Evolutionary conservation across 2,113 vertebrate genomes (phyloP).

Genomic region (Mohoua ochrocephala): DNA sequence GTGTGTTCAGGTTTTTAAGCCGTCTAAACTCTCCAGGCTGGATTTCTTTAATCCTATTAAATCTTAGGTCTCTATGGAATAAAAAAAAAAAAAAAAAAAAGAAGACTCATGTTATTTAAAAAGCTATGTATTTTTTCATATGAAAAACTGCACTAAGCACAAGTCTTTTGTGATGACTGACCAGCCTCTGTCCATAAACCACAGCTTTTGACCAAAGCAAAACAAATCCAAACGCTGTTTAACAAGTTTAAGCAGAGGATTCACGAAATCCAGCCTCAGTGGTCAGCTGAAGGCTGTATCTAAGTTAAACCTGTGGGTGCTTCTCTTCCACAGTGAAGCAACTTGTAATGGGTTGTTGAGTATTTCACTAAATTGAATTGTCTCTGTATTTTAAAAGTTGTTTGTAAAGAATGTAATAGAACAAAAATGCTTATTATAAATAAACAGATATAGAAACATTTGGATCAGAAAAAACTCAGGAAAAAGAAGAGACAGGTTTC

Average conservation of each 20-base stretch:
- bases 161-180: neutral
- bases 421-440: neutral
- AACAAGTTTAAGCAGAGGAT: neutral
- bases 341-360: neutral
- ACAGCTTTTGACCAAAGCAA: neutral
- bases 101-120: neutral
- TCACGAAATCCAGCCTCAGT: neutral
- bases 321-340: neutral
- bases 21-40: constrained; percentile 86
- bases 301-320: neutral
- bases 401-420: neutral
- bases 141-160: neutral
- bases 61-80: constrained; percentile 88
- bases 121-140: neutral
- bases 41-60: constrained; percentile 97
- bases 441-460: neutral
- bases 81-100: neutral
- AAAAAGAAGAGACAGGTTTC: neutral
- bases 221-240: neutral
- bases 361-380: neutral
- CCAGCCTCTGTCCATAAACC: neutral
- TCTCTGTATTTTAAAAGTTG: neutral
- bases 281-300: neutral
- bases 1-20: constrained; percentile 91
- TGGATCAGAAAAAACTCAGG: neutral